These are phyloP conservation scores for Proctacanthus coquilletti DNA, from an alignment of 1,140 invertebrate species.

Conservation along the genomic window DNA sequence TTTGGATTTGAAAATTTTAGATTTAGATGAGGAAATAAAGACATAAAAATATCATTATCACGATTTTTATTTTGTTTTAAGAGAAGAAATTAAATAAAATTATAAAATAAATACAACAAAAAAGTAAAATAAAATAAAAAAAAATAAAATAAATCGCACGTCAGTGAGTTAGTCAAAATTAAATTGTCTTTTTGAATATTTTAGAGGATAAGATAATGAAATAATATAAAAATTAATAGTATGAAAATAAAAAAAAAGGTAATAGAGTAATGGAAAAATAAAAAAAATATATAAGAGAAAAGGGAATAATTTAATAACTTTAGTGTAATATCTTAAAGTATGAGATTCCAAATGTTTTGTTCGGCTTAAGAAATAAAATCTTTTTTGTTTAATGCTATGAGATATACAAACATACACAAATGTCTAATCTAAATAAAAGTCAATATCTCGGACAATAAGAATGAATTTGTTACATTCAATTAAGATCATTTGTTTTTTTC, in stretches of 20 bases:
- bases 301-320: constrained; percentile 1
- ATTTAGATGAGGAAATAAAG: no score
- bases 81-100: background rate
- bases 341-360: background rate
- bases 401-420: no score
- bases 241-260: constrained; percentile 1
- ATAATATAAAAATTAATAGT: background rate
- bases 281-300: constrained; percentile 2
- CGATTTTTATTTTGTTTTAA: background rate
- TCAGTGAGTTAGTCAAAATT: background rate
- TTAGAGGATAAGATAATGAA: background rate
- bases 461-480: no score
- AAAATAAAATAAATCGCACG: background rate
- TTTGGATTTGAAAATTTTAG: no score
- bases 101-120: background rate
- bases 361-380: no score
- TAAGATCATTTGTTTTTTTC: no score
- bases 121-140: constrained; percentile 2
- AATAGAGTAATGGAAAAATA: background rate
- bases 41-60: no score
- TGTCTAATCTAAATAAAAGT: no score
- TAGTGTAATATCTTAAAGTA: background rate
- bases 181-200: background rate
- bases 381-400: no score
- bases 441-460: no score